Conservation (phyloP, 2,888 invertebrate genomes). For the Philereme vetulata region DNA sequence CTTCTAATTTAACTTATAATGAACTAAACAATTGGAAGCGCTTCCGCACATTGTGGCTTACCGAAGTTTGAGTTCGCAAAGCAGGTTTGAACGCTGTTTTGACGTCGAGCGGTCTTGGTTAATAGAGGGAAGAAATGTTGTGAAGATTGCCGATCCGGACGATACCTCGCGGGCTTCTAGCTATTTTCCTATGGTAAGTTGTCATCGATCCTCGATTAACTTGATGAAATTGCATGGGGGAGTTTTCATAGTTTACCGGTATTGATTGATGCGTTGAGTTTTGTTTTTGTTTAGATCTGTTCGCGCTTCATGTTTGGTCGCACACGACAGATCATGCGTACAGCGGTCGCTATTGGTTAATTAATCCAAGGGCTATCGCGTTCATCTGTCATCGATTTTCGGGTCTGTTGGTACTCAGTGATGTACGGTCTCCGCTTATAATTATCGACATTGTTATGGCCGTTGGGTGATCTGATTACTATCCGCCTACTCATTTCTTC, state of each 20-base stretch:
- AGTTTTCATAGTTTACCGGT: constrained; percentile 43
- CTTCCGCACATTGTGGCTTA: constrained; percentile 41
- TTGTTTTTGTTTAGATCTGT: constrained; percentile 45
- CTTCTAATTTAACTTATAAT: constrained; percentile 43
- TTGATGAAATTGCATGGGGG: constrained; percentile 61
- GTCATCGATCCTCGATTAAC: constrained; percentile 54
- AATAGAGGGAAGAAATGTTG: constrained; percentile 45
- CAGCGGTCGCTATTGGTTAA: constrained; percentile 26
- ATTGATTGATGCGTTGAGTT: constrained; percentile 40
- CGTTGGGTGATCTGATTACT: constrained; percentile 16
- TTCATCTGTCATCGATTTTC: constrained; percentile 37
- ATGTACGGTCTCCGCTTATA: constrained; percentile 25
- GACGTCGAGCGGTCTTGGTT: constrained; percentile 43
- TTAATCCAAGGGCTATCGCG: constrained; percentile 14
- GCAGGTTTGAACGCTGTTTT: constrained; percentile 38
- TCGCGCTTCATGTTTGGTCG: constrained; percentile 33
- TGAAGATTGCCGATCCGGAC: constrained; percentile 52
- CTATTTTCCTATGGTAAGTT: constrained; percentile 58
- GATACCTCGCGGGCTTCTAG: constrained; percentile 40
- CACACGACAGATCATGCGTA: constrained; percentile 36
- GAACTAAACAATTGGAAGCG: constrained; percentile 41
- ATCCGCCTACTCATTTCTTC: constrained; percentile 8
- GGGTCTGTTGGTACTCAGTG: constrained; percentile 31
- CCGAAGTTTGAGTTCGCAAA: constrained; percentile 40
- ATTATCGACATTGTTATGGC: constrained; percentile 15